Conservation (phyloP, 2,797 vertebrate genomes). For the Prionace glauca region DNA sequence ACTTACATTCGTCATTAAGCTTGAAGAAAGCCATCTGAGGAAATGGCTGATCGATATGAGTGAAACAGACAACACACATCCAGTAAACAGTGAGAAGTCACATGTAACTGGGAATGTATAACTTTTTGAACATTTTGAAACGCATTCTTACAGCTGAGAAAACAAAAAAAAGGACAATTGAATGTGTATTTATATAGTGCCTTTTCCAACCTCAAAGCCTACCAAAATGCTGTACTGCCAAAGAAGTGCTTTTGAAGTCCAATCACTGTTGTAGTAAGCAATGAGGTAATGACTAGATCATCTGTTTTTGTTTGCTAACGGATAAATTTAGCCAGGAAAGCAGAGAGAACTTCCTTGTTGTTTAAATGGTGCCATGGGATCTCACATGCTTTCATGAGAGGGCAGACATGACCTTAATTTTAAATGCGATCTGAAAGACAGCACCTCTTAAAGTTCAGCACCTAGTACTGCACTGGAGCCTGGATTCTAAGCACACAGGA, state of each 20-base stretch:
- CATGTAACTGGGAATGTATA: background rate
- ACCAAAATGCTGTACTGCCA: background rate
- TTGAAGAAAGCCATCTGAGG: background rate
- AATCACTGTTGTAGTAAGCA: background rate
- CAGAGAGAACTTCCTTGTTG: background rate
- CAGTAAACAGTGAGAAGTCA: background rate
- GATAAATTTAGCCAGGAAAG: background rate
- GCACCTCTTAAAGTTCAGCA: background rate
- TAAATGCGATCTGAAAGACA: background rate
- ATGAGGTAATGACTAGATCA: background rate
- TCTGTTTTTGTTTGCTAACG: background rate
- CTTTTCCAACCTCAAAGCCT: background rate
- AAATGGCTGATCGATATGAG: background rate
- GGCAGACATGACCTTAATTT: background rate
- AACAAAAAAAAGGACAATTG: background rate
- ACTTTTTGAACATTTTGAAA: background rate
- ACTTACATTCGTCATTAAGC: background rate
- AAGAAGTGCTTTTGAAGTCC: background rate
- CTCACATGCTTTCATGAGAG: background rate
- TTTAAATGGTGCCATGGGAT: background rate
- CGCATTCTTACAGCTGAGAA: background rate
- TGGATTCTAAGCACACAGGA: background rate
- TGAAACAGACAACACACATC: background rate
- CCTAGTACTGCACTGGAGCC: background rate
- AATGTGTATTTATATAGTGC: background rate